Conservation (phyloP, 2,797 vertebrate genomes). For the Saxicola maurus region DNA sequence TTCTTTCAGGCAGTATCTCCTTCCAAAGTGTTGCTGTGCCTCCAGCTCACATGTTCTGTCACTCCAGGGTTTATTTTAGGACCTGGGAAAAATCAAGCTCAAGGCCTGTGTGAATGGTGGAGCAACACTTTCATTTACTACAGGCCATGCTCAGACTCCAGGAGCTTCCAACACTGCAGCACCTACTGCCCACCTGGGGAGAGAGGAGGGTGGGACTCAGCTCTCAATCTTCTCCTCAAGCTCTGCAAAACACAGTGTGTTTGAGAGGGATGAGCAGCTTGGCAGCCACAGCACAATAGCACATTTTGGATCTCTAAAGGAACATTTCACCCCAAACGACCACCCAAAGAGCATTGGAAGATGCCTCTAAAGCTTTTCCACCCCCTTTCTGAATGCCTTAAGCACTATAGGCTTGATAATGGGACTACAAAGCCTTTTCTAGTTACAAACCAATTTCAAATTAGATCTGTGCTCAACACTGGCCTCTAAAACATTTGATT, state of each 20-base stretch:
- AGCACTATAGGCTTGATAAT: not conserved
- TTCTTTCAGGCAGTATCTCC: not conserved
- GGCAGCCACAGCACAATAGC: not conserved
- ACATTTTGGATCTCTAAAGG: not conserved
- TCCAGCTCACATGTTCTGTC: not conserved
- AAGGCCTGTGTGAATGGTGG: not conserved
- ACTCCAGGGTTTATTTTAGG: not conserved
- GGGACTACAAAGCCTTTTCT: not conserved
- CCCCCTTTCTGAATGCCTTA: not conserved
- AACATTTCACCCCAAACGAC: not conserved
- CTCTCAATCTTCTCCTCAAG: not conserved
- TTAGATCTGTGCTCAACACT: not conserved
- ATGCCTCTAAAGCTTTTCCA: not conserved
- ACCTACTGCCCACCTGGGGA: not conserved
- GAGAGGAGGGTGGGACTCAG: not conserved
- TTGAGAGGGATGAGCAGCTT: not conserved
- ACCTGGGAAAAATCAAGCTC: not conserved
- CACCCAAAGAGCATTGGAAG: not conserved
- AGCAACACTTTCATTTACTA: conserved; percentile 22
- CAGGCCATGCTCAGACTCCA: not conserved
- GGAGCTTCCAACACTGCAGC: not conserved
- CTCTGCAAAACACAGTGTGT: not conserved
- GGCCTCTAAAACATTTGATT: not conserved
- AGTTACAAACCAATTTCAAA: not conserved
- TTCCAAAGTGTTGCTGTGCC: not conserved